Percentiles rank a stretch among this genome's conserved stretches.
Evolutionary conservation across 2,888 invertebrate species (phyloP).

Genomic region (Caenorhabditis becei): DNA sequence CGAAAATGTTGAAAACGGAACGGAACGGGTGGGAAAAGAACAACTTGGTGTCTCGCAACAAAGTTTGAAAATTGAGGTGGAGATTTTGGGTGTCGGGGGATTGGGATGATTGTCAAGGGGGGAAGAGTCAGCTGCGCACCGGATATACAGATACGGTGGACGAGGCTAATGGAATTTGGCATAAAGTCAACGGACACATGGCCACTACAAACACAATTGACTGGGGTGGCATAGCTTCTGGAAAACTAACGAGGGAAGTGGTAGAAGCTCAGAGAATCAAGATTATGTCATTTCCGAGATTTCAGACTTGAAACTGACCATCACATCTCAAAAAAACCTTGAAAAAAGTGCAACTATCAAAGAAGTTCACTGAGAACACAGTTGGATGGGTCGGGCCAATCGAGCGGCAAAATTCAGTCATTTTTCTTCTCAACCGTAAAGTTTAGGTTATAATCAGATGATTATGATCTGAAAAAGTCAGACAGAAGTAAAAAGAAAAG

Average conservation of each 20-base stretch:
- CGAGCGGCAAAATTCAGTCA: constrained; percentile 37
- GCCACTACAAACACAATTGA: constrained; percentile 37
- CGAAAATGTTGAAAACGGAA: constrained; percentile 42
- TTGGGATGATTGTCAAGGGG: constrained; percentile 25
- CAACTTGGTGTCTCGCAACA: constrained; percentile 14
- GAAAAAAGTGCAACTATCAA: not conserved
- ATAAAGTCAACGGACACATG: constrained; percentile 44
- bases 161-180: constrained; percentile 56
- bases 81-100: not conserved
- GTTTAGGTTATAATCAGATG: constrained; percentile 35
- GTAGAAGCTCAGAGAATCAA: too few species aligned
- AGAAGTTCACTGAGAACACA: not conserved
- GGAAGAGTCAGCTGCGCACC: constrained; percentile 40
- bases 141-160: constrained; percentile 58
- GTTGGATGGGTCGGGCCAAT: constrained; percentile 11
- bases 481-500: constrained; percentile 35
- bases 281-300: too few species aligned
- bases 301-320: too few species aligned
- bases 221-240: not conserved
- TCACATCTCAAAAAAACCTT: not conserved
- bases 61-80: constrained; percentile 14
- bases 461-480: constrained; percentile 16
- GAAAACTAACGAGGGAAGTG: too few species aligned
- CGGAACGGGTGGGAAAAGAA: constrained; percentile 39
- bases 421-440: constrained; percentile 40